Conservation (phyloP, 2,797 vertebrate species). For the Falco concolor region DNA sequence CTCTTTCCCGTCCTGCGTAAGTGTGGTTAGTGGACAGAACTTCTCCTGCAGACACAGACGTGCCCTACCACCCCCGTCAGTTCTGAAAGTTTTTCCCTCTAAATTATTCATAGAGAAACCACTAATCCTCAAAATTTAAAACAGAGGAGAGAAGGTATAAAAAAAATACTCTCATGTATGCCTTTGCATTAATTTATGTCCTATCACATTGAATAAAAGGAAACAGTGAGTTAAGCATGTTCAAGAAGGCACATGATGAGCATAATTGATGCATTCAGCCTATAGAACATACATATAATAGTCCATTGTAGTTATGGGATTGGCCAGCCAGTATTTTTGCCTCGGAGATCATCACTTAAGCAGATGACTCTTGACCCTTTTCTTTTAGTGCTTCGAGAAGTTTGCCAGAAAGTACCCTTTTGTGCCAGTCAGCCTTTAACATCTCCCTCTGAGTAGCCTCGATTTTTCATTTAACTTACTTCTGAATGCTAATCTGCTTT, state of each 20-base stretch:
- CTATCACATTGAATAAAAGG: constrained; percentile 22
- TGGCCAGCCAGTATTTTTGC: constrained; percentile 46
- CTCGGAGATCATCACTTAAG: constrained; percentile 66
- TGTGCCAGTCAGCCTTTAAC: constrained; percentile 51
- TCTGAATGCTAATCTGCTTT: constrained; percentile 65
- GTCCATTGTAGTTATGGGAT: constrained; percentile 43
- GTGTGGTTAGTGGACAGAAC: constrained; percentile 26
- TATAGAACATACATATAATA: constrained; percentile 47
- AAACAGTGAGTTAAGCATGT: constrained; percentile 50
- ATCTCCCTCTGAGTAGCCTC: constrained; percentile 46
- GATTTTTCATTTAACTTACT: constrained; percentile 55
- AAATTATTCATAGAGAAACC: constrained; percentile 48
- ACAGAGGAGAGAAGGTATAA: constrained; percentile 12
- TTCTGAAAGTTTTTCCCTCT: constrained; percentile 4
- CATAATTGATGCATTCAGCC: constrained; percentile 61
- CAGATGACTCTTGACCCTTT: constrained; percentile 67
- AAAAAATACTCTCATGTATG: constrained; percentile 5
- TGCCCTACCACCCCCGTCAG: not conserved
- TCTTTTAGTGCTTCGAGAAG: constrained; percentile 57
- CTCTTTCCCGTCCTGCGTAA: constrained; percentile 32
- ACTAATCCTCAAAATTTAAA: constrained; percentile 31
- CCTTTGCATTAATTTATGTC: constrained; percentile 39
- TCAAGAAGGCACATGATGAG: constrained; percentile 22
- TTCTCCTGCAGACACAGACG: not conserved
- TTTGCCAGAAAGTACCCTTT: constrained; percentile 67